phyloP scores from a whole-genome alignment of 2,113 vertebrate genomes.

The Chaetorhynchus papuensis region DNA sequence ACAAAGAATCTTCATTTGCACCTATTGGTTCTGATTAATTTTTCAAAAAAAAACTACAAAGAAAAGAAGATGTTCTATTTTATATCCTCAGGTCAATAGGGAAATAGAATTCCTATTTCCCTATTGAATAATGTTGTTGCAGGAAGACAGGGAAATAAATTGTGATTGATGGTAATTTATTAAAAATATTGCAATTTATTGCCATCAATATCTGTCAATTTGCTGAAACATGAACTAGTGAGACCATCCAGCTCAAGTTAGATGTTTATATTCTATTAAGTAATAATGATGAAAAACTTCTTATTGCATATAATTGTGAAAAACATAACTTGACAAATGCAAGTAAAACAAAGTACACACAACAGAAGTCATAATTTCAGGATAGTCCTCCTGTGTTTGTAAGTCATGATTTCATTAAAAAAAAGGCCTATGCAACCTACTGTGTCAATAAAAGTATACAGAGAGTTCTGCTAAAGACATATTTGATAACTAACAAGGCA shows the following conservation, averaged over 20 bases:
- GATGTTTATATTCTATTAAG: neutral
- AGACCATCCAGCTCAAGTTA: neutral
- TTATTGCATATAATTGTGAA: neutral
- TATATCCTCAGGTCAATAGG: neutral
- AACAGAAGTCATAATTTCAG: neutral
- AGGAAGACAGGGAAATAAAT: neutral
- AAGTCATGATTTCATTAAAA: fast-evolving
- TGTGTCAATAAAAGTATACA: neutral
- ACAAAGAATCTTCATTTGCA: neutral
- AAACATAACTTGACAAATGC: neutral
- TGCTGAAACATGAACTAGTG: neutral
- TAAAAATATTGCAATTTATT: neutral
- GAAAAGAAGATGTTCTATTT: neutral
- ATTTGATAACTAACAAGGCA: neutral
- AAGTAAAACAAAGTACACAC: neutral
- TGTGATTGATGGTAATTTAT: neutral
- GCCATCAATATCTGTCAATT: neutral
- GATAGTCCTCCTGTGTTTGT: neutral
- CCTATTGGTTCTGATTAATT: neutral
- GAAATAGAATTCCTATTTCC: neutral
- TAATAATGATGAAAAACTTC: neutral
- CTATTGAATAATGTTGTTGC: neutral
- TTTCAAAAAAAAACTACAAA: neutral
- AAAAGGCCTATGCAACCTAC: neutral
- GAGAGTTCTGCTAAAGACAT: neutral